These are phyloP conservation scores for Calvadosia cruxmelitensis DNA, from an alignment of 30 jellyfish, hydroid and myxozoan species.

Conservation along the genomic window DNA sequence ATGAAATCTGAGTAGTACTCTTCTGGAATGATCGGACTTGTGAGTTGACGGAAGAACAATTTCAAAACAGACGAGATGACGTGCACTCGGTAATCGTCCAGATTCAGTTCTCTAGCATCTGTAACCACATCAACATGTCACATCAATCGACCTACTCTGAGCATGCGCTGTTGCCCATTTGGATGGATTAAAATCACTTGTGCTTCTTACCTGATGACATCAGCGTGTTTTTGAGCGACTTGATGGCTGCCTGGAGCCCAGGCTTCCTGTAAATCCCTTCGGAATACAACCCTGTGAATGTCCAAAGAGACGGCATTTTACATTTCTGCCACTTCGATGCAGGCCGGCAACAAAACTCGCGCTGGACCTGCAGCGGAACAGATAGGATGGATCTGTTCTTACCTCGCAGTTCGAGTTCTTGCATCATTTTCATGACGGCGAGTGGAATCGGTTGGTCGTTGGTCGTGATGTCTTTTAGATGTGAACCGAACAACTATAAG, in stretches of 20 bases:
- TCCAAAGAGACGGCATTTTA: background rate
- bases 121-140: no score
- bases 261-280: conserved; percentile 88
- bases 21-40: conserved; percentile 57
- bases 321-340: no score
- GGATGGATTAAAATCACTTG: no score
- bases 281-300: conserved; percentile 37
- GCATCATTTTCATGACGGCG: conserved; percentile 44
- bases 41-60: conserved; percentile 79
- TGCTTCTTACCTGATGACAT: conserved; percentile 43
- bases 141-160: no score
- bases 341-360: no score
- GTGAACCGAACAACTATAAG: conserved; percentile 51
- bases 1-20: conserved; percentile 75
- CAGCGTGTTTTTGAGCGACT: conserved; percentile 50
- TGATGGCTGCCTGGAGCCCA: conserved; percentile 66
- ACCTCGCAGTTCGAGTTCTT: conserved; percentile 72
- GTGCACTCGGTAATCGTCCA: conserved; percentile 61
- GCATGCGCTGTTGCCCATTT: no score
- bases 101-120: conserved; percentile 33
- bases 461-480: conserved; percentile 38
- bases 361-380: no score
- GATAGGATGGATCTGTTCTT: background rate
- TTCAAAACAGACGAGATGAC: conserved; percentile 73
- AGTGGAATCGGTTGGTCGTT: conserved; percentile 56